These are phyloP conservation scores for Limnephilus auricula DNA, from an alignment of 2,888 invertebrate genomes.

Conservation along the genomic window DNA sequence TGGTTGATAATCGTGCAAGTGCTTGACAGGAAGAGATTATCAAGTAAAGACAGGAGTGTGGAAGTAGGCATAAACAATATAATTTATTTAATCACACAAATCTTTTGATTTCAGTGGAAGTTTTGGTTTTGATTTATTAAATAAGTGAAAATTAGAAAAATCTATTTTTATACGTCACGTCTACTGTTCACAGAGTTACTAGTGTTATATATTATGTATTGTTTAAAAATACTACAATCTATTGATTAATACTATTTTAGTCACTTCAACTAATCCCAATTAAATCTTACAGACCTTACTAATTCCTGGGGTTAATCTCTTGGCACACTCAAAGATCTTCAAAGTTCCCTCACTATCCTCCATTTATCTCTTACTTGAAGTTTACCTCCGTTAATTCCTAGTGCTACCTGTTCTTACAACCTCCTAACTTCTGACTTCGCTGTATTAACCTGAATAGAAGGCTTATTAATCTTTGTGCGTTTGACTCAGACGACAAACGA, in stretches of 20 bases:
- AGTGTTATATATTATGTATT: too few relatives aligned
- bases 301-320: neutral
- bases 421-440: neutral
- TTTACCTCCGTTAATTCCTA: neutral
- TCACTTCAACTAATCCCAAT: neutral
- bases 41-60: too few relatives aligned
- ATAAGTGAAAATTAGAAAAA: too few relatives aligned
- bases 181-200: too few relatives aligned
- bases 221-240: neutral
- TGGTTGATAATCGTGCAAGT: too few relatives aligned
- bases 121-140: too few relatives aligned
- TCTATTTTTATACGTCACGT: too few relatives aligned
- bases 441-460: neutral
- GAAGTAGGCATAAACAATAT: too few relatives aligned
- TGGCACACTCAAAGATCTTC: neutral
- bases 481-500: conserved; percentile 39
- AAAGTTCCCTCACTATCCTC: neutral
- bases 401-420: conserved; percentile 2
- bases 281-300: neutral
- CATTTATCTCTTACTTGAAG: neutral
- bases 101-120: too few relatives aligned
- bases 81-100: too few relatives aligned
- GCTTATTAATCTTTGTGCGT: conserved; percentile 21
- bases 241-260: neutral
- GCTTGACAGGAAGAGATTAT: too few relatives aligned